Base-by-base conservation (phyloP, 2,113 vertebrate genomes). In the Beaufortia kweichowensis region DNA sequence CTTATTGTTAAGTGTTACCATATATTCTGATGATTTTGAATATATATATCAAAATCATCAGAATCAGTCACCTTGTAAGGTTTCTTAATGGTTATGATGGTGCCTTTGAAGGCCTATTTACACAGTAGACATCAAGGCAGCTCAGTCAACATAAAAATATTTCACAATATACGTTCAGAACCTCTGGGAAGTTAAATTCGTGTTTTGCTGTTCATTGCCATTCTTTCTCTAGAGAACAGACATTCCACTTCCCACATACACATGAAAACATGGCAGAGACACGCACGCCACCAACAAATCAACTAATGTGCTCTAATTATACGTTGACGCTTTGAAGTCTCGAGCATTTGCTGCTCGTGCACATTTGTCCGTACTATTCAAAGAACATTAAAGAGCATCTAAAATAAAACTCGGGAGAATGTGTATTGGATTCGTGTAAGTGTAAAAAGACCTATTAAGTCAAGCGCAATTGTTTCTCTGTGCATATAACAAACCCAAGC, bases 251-350 rank as follows among this genome's bases (percentile, higher is more conserved):
- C 68, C 75, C 73, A 26, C 21, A 73, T 46, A 17, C 68, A 77
- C 77, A 75, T 66, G 26, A 77, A 53, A 69, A 77, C 46, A 84
- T 62, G 24, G 65, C 53, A n/a, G 56, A 66, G 46, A 41, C 63
- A 53, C n/a, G 75, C 50, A 67, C 23, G 80, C 35, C 56, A 35
- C 56, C 68, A 77, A 77, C 43, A 68, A 80, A 77, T 77, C 35
- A 60, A 68, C 74, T 63, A 68, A 77, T 39, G 62, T 61, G 56
- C 77, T 8, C 8, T 55, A 65, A 71, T 67, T 68, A 68, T 26
- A 63, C 17, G 3, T 60, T 35, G 46, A 50, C 2, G 31, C 68
- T 77, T 50, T 75, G 65, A 61, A 76, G 48, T 48, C 43, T 21
- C 50, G 31, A 55, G 60, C 15, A 41, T 81, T 59, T 69, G 59